Evolutionary conservation across 1,140 invertebrate species (phyloP), one percentile per base, ranked within the genome.

Genomic region (Lepidurus packardi): DNA sequence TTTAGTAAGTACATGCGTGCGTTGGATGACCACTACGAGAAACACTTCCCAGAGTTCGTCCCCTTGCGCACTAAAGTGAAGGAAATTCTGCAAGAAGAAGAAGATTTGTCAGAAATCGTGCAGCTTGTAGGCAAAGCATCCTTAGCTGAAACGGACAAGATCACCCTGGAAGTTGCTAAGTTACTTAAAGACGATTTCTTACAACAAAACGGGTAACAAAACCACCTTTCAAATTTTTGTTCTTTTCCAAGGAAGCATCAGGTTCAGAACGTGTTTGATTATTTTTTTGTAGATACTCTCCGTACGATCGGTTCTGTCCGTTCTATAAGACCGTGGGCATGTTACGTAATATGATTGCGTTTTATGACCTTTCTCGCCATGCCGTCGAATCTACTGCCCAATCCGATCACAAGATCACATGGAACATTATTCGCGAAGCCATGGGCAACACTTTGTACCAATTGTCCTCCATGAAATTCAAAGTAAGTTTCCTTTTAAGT

Each of bases 251-350:
- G 8, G 73, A 73, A 21, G 8, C 3, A 4, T 34, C 2, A 34
- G 2, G 3, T 3, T 16, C 74, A 3, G 6, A 75, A 75, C 11
- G 8, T 77, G 41, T 53, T 11, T 79, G 82, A 77, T 74, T 81
- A 82, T 86, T 83, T 82, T 84, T 85, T n/a, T 87, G n/a, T n/a
- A 94, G 90, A 85, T 99, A 98, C 86, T 94, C 95, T 42, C 88
- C 94, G 10, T 98, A 99, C 87, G 97, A 98, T 89, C 90, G 97
- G 81, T 99, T 97, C 89, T 99, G 98, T 87, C 98, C 98, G 83
- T 99, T 99, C 89, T 99, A 99, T 89, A 99, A 99, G 89, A 99
- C 97, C 42, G 94, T 97, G 16, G 97, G 96, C 80, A 99, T 99
- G 98, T 85, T 99, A 83, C 92, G 90, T 84, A 99, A 99, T 88